A percentile compares a stretch with the other conserved stretches of the same genome.
Evolutionary conservation across 92 coral and sea anemone genomes (phyloP).

Genomic region (Nematostella vectensis): DNA sequence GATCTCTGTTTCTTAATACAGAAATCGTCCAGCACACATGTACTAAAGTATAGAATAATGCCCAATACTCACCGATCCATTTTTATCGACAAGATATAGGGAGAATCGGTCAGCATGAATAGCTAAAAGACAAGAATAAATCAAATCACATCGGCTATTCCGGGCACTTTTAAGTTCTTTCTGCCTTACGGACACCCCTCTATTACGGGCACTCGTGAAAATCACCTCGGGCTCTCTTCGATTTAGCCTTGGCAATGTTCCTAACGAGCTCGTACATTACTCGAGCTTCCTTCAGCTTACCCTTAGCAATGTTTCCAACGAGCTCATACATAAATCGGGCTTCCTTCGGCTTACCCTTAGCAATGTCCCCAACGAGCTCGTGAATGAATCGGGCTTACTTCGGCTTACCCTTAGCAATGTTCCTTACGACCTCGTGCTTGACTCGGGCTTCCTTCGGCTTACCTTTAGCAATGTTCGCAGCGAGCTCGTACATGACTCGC

Average conservation of each 20-base stretch:
- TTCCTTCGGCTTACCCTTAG: slow-evolving; percentile 88
- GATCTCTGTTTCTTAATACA: too few relatives aligned
- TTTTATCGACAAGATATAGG: slow-evolving; percentile 86
- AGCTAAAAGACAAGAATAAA: slow-evolving; percentile 37
- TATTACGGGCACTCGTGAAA: too few relatives aligned
- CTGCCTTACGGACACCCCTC: too few relatives aligned
- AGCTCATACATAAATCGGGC: slow-evolving; percentile 93
- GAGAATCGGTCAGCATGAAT: slow-evolving; percentile 87
- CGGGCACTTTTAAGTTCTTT: too few relatives aligned
- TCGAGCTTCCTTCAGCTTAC: slow-evolving; percentile 86
- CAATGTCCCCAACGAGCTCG: slow-evolving; percentile 75
- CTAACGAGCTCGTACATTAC: slow-evolving; percentile 89
- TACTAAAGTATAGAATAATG: too few relatives aligned
- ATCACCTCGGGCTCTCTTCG: too few relatives aligned
- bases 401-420: slow-evolving; percentile 84
- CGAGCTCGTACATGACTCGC: slow-evolving; percentile 88
- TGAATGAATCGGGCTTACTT: slow-evolving; percentile 86
- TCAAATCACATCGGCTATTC: too few relatives aligned
- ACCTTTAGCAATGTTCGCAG: slow-evolving; percentile 83
- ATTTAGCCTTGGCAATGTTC: slow-evolving; percentile 79
- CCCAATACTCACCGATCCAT: slow-evolving; percentile 78
- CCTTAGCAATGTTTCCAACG: slow-evolving; percentile 73
- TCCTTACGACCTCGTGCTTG: slow-evolving; percentile 80
- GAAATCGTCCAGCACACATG: too few relatives aligned
- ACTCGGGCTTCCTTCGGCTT: slow-evolving; percentile 83